Evolutionary conservation across 1,140 invertebrate species (phyloP).

Genomic region (Pachypsylla venusta): DNA sequence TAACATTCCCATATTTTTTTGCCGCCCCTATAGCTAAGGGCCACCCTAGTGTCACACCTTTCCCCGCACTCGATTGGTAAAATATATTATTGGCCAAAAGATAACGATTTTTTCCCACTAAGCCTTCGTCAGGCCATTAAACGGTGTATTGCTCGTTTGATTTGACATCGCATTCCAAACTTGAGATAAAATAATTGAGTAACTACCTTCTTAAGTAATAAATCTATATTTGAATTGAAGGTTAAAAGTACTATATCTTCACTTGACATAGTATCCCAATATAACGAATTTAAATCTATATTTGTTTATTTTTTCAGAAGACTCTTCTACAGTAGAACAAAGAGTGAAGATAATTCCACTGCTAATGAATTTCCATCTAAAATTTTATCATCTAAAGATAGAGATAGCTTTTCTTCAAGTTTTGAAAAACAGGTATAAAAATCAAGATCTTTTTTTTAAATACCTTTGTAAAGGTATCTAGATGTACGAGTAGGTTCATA

Average conservation of each 20-base stretch:
- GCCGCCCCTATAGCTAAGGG: no score
- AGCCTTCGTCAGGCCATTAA: no score
- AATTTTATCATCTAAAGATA: background rate
- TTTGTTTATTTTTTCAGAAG: background rate
- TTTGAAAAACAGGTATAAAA: background rate
- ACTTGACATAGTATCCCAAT: background rate
- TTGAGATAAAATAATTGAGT: no score
- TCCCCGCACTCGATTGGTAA: no score
- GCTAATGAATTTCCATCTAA: background rate
- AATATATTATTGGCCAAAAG: no score
- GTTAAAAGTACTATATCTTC: background rate
- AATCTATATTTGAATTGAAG: background rate
- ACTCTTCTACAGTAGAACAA: background rate
- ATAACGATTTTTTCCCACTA: no score
- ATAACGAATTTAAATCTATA: background rate
- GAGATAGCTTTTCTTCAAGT: background rate
- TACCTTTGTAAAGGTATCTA: background rate
- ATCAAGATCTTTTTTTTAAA: background rate
- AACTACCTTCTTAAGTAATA: no score
- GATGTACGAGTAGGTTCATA: background rate
- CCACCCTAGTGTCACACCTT: no score
- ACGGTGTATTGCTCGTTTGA: no score
- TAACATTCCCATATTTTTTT: no score
- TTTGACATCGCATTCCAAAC: no score
- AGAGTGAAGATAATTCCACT: background rate